Evolutionary conservation across 1,140 invertebrate species (phyloP).

Genomic region (Maconellicoccus hirsutus): DNA sequence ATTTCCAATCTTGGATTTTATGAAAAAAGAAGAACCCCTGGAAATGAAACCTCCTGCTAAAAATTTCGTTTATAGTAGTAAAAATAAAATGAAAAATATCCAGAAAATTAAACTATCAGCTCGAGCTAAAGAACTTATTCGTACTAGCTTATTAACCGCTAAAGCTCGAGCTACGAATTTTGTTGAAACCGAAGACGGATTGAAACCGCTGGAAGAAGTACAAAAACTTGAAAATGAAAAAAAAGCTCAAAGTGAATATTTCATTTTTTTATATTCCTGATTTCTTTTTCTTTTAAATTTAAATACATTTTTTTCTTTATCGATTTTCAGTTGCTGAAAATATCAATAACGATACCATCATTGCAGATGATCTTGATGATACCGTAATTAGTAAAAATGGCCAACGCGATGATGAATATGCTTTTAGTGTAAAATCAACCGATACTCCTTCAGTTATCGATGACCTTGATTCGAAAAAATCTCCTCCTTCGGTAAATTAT

Average conservation of each 20-base stretch:
- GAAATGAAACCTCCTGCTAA: neutral
- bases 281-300: too few relatives aligned
- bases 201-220: constrained; percentile 25
- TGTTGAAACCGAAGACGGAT: constrained; percentile 20
- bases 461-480: neutral
- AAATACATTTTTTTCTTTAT: too few relatives aligned
- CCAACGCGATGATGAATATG: too few relatives aligned
- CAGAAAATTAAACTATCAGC: constrained; percentile 29
- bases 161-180: constrained; percentile 26
- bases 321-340: too few relatives aligned
- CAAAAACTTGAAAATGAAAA: neutral
- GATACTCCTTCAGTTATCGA: neutral
- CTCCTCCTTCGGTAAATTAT: neutral
- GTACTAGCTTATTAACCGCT: constrained; percentile 28
- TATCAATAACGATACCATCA: too few relatives aligned
- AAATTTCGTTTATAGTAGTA: neutral
- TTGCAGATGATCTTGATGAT: too few relatives aligned
- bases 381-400: too few relatives aligned
- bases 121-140: constrained; percentile 29
- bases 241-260: constrained; percentile 7
- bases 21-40: neutral
- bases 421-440: neutral
- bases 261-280: too few relatives aligned
- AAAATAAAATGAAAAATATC: constrained; percentile 11
- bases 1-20: neutral